A percentile compares a stretch with the other conserved stretches of the same genome.
Conservation (phyloP, 2,888 invertebrate species). For the Melanostoma mellinum region DNA sequence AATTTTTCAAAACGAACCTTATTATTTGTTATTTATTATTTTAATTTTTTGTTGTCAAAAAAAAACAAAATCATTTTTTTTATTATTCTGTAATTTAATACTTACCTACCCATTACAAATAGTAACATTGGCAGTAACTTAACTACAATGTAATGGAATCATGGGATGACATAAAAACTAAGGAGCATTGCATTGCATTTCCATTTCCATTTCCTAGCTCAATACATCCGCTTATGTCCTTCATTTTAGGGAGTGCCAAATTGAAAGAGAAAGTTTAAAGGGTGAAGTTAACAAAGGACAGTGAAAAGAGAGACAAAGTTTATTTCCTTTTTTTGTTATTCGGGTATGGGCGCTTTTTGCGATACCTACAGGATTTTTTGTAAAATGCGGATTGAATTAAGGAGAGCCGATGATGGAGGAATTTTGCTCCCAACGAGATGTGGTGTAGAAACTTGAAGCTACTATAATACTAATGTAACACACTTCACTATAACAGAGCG, state of each 20-base stretch:
- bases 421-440: neutral
- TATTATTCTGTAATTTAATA: neutral
- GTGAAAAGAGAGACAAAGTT: neutral
- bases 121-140: conserved; percentile 64
- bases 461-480: neutral
- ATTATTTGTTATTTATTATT: too few relatives aligned
- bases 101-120: neutral
- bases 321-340: too few relatives aligned
- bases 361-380: neutral
- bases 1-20: too few relatives aligned
- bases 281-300: conserved; percentile 30
- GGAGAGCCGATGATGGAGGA: neutral
- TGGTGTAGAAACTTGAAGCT: too few relatives aligned
- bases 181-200: conserved; percentile 27
- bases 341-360: neutral
- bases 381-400: neutral
- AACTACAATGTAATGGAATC: conserved; percentile 66
- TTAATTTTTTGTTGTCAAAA: too few relatives aligned
- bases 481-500: neutral
- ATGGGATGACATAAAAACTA: conserved; percentile 62
- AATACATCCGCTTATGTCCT: neutral
- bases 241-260: conserved; percentile 29
- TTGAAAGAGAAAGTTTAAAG: conserved; percentile 49
- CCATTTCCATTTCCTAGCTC: neutral
- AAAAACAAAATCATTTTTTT: too few relatives aligned